These are phyloP conservation scores for Zaprionus africanus DNA, from an alignment of 1,140 invertebrate genomes.

Conservation along the genomic window DNA sequence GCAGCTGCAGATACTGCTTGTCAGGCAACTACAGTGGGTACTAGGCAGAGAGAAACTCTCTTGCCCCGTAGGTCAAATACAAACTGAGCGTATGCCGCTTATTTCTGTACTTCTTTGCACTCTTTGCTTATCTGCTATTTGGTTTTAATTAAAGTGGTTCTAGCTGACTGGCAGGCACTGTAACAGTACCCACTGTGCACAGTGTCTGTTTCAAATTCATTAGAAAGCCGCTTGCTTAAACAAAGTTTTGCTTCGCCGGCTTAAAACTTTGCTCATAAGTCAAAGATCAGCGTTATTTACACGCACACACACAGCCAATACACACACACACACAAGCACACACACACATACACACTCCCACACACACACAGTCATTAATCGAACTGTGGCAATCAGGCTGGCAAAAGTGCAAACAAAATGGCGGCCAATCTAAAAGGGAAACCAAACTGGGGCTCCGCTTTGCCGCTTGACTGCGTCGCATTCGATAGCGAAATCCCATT, in stretches of 20 bases:
- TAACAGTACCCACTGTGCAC: background rate
- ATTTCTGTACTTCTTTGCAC: background rate
- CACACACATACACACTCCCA: conserved; percentile 7
- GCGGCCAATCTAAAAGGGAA: conserved; percentile 22
- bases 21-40: background rate
- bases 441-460: conserved; percentile 29
- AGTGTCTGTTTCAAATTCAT: conserved; percentile 39
- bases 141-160: background rate
- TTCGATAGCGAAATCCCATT: conserved; percentile 9
- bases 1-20: conserved; percentile 9
- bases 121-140: background rate
- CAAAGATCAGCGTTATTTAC: conserved; percentile 62
- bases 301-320: conserved; percentile 16
- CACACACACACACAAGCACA: background rate
- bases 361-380: conserved; percentile 7
- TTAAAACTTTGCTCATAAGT: conserved; percentile 59
- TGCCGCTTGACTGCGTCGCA: conserved; percentile 37
- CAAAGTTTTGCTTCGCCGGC: conserved; percentile 49
- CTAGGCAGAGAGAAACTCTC: background rate
- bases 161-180: background rate
- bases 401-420: conserved; percentile 35
- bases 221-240: conserved; percentile 42
- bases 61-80: background rate
- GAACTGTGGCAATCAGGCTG: conserved; percentile 33
- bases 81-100: background rate